Evolutionary conservation across 2,113 vertebrate genomes (phyloP).

Genomic region (Pseudois nayaur): DNA sequence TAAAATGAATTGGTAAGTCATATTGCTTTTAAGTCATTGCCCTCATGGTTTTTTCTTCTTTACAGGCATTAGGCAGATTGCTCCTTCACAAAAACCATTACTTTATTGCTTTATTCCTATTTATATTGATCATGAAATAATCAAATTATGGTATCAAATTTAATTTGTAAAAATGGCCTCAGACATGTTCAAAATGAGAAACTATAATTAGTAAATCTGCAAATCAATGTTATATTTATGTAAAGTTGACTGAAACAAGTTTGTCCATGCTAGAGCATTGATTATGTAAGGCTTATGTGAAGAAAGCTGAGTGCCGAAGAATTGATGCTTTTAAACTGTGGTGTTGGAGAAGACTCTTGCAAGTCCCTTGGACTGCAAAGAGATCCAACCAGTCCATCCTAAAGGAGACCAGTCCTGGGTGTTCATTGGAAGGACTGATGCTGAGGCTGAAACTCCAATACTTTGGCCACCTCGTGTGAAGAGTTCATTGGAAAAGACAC

Average conservation of each 20-base stretch:
- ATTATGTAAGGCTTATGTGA: background rate
- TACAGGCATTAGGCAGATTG: slow-evolving; percentile 34
- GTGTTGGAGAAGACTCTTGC: too few species aligned
- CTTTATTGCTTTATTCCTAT: slow-evolving; percentile 28
- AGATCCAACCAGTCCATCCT: too few species aligned
- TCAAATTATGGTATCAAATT: slow-evolving; percentile 59
- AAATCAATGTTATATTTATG: slow-evolving; percentile 51
- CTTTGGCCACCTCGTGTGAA: too few species aligned
- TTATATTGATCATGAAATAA: slow-evolving; percentile 61
- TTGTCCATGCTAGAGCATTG: background rate
- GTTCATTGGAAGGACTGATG: too few species aligned
- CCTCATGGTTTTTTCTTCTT: background rate
- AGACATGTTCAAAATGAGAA: slow-evolving; percentile 32
- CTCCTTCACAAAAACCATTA: slow-evolving; percentile 37
- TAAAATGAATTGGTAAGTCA: background rate
- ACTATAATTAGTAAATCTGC: slow-evolving; percentile 43
- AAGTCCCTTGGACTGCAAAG: too few species aligned
- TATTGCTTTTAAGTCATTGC: background rate
- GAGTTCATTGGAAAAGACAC: too few species aligned
- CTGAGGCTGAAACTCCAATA: too few species aligned
- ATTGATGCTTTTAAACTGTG: too few species aligned
- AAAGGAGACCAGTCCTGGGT: too few species aligned
- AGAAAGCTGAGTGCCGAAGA: too few species aligned
- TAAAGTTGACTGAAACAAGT: slow-evolving; percentile 23
- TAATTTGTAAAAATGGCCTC: slow-evolving; percentile 50